A percentile compares a stretch with the other conserved stretches of the same genome.
Evolutionary conservation across 1,140 invertebrate species (phyloP).

Genomic region (Macrobrachium nipponense): DNA sequence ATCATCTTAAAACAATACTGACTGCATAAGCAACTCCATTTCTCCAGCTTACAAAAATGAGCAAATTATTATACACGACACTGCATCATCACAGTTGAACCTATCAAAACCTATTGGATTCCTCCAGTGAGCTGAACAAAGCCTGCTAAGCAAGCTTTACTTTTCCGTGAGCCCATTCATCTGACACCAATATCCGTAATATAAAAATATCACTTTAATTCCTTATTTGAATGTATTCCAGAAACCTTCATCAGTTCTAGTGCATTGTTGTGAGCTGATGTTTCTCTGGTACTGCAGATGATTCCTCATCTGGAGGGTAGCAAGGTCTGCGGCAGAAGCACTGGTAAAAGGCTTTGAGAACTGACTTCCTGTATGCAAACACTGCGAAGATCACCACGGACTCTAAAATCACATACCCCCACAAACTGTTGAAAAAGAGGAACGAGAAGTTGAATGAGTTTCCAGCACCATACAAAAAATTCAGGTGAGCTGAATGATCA

Average conservation of each 20-base stretch:
- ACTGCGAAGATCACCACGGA: slow-evolving; percentile 55
- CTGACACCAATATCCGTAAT: neutral
- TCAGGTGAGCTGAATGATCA: neutral
- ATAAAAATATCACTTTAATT: neutral
- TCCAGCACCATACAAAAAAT: neutral
- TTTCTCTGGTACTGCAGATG: slow-evolving; percentile 35
- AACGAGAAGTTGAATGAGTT: neutral
- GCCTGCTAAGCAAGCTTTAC: too few species aligned
- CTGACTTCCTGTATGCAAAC: slow-evolving; percentile 55
- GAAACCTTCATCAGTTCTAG: neutral
- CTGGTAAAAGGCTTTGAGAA: slow-evolving; percentile 32
- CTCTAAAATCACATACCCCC: slow-evolving; percentile 51
- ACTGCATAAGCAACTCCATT: too few species aligned
- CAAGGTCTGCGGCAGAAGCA: slow-evolving; percentile 26
- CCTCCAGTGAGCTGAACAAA: too few species aligned
- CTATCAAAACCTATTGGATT: too few species aligned
- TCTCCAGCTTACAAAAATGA: too few species aligned
- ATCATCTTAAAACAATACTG: too few species aligned
- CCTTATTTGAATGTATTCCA: neutral
- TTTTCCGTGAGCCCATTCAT: too few species aligned
- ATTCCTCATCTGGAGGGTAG: slow-evolving; percentile 30
- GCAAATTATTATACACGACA: too few species aligned
- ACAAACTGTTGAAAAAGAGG: slow-evolving; percentile 41
- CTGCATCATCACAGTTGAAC: too few species aligned
- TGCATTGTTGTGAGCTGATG: slow-evolving; percentile 50